These are phyloP conservation scores for Drosophila lacertosa DNA, from an alignment of 1,140 invertebrate species.

Conservation along the genomic window DNA sequence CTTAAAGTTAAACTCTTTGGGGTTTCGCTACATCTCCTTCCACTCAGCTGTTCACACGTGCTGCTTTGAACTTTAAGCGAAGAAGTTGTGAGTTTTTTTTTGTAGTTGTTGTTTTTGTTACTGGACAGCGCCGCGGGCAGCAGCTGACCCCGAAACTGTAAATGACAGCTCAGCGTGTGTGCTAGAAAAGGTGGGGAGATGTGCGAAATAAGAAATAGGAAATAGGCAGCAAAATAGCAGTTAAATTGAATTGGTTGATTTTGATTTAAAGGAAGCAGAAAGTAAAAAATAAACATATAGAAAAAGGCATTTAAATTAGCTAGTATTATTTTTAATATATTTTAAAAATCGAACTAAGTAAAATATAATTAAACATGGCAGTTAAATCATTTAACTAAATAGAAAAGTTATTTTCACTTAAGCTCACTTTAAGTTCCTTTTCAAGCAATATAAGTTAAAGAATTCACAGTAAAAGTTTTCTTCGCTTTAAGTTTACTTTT, in stretches of 20 bases:
- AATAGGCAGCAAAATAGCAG: not conserved
- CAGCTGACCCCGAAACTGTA: slow-evolving; percentile 37
- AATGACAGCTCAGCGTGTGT: slow-evolving; percentile 34
- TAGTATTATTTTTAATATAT: too few species aligned
- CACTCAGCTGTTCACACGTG: slow-evolving; percentile 1
- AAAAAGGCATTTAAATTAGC: too few species aligned
- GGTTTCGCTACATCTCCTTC: not conserved
- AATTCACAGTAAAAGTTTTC: too few species aligned
- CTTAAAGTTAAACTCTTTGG: slow-evolving; percentile 17
- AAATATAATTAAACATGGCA: too few species aligned
- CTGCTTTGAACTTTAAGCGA: slow-evolving; percentile 25
- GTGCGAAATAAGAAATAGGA: too few species aligned
- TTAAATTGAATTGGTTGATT: not conserved
- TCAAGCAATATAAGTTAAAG: too few species aligned
- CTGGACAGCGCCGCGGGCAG: slow-evolving; percentile 14
- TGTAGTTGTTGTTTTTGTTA: not conserved
- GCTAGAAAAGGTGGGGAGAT: not conserved
- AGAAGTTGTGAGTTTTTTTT: slow-evolving; percentile 1
- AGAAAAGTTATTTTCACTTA: too few species aligned
- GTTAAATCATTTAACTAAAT: too few species aligned
- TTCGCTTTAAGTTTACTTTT: not conserved
- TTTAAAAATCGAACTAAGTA: too few species aligned
- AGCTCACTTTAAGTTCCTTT: too few species aligned
- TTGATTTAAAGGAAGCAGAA: too few species aligned
- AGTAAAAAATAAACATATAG: too few species aligned